A percentile compares a stretch with the other conserved stretches of the same genome.
These are phyloP conservation scores for Sebastes variabilis DNA, from an alignment of 2,797 vertebrate species.

Conservation along the genomic window DNA sequence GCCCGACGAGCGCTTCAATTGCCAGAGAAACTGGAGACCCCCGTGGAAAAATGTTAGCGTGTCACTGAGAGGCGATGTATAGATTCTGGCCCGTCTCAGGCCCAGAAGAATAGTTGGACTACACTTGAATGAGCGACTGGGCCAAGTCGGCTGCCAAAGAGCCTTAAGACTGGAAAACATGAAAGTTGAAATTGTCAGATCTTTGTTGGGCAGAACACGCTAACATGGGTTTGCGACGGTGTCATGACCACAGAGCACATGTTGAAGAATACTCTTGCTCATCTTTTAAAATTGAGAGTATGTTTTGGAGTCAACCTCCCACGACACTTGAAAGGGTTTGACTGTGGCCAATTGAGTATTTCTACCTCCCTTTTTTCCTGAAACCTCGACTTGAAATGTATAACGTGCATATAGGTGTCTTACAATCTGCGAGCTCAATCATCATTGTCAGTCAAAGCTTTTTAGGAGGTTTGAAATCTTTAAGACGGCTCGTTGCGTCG, in stretches of 20 bases:
- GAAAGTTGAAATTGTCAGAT: conserved; percentile 32
- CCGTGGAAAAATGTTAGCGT: conserved; percentile 43
- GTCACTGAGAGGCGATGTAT: conserved; percentile 25
- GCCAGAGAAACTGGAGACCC: conserved; percentile 51
- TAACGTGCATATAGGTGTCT: conserved; percentile 4
- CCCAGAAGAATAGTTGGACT: conserved; percentile 21
- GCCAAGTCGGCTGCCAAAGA: conserved; percentile 15
- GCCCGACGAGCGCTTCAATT: conserved; percentile 20
- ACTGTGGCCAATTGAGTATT: conserved; percentile 11
- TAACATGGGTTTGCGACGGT: not conserved
- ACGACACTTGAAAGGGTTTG: conserved; percentile 23
- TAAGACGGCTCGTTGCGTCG: conserved; percentile 8
- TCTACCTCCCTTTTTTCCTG: conserved; percentile 17
- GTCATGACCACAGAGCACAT: not conserved
- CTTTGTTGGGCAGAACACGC: conserved; percentile 18
- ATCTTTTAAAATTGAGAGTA: not conserved
- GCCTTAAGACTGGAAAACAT: conserved; percentile 18
- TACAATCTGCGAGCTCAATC: conserved; percentile 27
- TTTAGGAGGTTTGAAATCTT: conserved; percentile 29
- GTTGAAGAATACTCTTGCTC: no score
- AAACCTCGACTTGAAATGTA: conserved; percentile 31
- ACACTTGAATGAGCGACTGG: not conserved
- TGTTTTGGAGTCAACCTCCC: not conserved
- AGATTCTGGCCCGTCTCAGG: conserved; percentile 24
- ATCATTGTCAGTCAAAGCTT: conserved; percentile 32